phyloP scores from a whole-genome alignment of 2,113 vertebrate genomes.

The Dolichotis patagonum region DNA sequence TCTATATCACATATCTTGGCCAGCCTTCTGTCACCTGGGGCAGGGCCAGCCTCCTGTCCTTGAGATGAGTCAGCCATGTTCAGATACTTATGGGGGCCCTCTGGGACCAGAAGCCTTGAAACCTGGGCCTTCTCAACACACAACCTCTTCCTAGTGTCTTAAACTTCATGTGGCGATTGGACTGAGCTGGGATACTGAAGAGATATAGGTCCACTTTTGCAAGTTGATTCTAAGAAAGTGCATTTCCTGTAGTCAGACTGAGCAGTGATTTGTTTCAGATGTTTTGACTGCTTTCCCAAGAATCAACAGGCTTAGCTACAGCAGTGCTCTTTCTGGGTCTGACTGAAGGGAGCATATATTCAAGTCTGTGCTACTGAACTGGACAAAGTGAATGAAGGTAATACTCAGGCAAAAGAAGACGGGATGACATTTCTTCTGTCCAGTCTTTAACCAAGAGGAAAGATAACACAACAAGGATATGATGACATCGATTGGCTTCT shows the following conservation, averaged over 20 bases:
- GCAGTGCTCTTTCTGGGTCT: not conserved
- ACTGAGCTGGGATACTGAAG: not conserved
- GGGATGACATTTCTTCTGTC: not conserved
- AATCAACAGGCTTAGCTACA: not conserved
- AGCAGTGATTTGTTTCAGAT: not conserved
- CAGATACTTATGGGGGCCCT: not conserved
- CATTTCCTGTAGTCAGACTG: not conserved
- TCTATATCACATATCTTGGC: not conserved
- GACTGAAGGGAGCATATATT: not conserved
- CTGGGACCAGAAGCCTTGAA: not conserved
- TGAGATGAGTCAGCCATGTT: too few relatives aligned
- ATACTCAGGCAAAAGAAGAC: not conserved
- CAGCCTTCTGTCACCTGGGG: not conserved
- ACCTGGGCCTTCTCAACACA: not conserved
- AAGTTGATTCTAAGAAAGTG: not conserved
- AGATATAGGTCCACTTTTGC: not conserved
- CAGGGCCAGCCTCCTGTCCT: not conserved
- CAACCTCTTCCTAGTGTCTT: not conserved
- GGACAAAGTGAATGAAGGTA: not conserved
- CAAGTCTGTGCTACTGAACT: not conserved
- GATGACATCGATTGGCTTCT: fast-evolving
- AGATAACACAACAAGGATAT: not conserved
- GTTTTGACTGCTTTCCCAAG: not conserved
- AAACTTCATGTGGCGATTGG: not conserved
- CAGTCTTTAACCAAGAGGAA: not conserved